Evolutionary conservation across 2,113 vertebrate species (phyloP).

Genomic region (Hystrix brachyura): DNA sequence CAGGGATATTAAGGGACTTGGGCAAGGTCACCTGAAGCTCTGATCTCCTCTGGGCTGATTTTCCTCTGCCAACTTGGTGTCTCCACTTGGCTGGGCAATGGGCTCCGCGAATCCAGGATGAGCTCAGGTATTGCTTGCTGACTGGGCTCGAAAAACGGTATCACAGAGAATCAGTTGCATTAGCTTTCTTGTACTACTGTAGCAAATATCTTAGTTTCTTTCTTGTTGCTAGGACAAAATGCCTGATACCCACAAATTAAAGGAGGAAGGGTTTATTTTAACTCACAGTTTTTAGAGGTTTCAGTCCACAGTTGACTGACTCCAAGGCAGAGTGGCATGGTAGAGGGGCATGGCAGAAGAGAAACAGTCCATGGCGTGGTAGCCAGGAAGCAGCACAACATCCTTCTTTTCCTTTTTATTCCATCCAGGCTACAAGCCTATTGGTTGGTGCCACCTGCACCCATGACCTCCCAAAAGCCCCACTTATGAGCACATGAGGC

Average conservation of each 20-base stretch:
- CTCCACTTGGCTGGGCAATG: neutral
- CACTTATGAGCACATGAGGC: neutral
- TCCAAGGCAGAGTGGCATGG: neutral
- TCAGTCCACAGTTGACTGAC: neutral
- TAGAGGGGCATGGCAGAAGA: neutral
- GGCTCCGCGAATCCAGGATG: neutral
- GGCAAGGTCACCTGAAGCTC: conserved; percentile 18
- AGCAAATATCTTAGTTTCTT: neutral
- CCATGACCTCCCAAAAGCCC: neutral
- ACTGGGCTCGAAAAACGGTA: neutral
- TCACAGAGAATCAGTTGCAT: neutral
- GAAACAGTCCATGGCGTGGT: neutral
- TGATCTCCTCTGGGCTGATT: neutral
- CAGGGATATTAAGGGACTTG: neutral
- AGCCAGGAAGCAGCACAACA: neutral
- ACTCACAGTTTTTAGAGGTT: neutral
- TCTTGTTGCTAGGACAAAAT: neutral
- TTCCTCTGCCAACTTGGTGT: neutral
- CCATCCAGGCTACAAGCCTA: neutral
- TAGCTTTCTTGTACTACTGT: neutral
- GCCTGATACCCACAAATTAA: neutral
- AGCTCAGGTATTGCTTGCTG: neutral
- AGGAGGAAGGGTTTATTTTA: neutral
- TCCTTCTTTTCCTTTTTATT: neutral
- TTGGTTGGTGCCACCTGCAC: neutral